Base-by-base conservation (phyloP, 2,797 vertebrate genomes). In the Sebastes jordani region DNA sequence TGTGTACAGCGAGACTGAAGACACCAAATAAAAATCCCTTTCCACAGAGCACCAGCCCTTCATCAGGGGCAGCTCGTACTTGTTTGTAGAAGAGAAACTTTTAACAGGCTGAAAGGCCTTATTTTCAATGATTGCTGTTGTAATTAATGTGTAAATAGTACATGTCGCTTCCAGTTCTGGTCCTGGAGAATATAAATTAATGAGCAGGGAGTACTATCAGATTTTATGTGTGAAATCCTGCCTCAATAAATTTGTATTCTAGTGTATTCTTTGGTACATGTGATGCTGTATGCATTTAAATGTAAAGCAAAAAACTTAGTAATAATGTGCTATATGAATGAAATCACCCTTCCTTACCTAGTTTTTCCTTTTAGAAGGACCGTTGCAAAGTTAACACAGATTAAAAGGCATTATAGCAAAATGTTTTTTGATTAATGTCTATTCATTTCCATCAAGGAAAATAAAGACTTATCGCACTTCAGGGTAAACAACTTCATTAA, bases 401-500 rank as follows among this genome's bases (percentile, higher is more conserved):
- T 75, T 80, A 65, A 86, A 91, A 89, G 22, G 74, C 59, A 81
- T 88, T 79, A 80, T 64, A 66, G 75, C 61, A 82, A 89, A 88
- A 81, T 62, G 72, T 13, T 55, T 82, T 64, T 82, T 89, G 74
- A 91, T 82, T 90, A 88, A 92, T 86, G 83, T 78, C 74, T 78
- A 62, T 88, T 88, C 38, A 81, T 72, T 87, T 84, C 75, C 80
- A 89, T 91, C 60, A 71, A 85, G 75, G 62, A 86, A 87, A 90
- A 90, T 59, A 89, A 90, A 91, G 72, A 74, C 77, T 62, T 79
- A 46, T 72, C 7, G 2, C 75, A 87, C 80, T 87, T 86, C 75
- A 83, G 87, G 64, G 77, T 86, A 89, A 93, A 92, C 83, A 90
- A 82, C 77, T 89, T 92, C 81, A 92, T 92, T 92, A 89, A 93